Evolutionary conservation across 1,140 invertebrate species (phyloP).

Genomic region (Hestina assimilis): DNA sequence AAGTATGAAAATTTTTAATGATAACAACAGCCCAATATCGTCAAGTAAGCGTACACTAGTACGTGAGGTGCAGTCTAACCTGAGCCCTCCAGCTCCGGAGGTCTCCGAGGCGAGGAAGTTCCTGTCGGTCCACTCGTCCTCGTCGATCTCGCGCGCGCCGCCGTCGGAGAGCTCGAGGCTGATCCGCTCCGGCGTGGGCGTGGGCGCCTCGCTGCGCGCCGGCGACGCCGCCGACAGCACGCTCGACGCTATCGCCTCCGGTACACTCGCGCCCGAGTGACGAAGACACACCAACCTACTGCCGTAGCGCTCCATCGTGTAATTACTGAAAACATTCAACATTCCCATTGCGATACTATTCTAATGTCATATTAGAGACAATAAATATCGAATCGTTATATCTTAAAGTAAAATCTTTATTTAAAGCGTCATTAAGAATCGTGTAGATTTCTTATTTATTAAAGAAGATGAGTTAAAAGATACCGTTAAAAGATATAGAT

Average conservation of each 20-base stretch:
- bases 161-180: slow-evolving; percentile 82
- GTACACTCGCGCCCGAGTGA: slow-evolving; percentile 45
- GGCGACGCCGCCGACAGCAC: slow-evolving; percentile 56
- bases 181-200: slow-evolving; percentile 85
- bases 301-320: slow-evolving; percentile 61
- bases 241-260: slow-evolving; percentile 24
- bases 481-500: too few species aligned
- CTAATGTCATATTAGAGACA: too few species aligned
- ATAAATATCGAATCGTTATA: too few species aligned
- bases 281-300: slow-evolving; percentile 56
- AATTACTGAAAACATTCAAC: slow-evolving; percentile 44
- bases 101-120: slow-evolving; percentile 86
- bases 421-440: background rate
- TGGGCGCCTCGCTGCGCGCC: slow-evolving; percentile 43
- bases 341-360: too few species aligned
- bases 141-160: slow-evolving; percentile 89
- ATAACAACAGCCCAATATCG: background rate
- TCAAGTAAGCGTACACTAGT: too few species aligned
- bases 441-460: too few species aligned
- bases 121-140: slow-evolving; percentile 95
- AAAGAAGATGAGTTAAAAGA: too few species aligned
- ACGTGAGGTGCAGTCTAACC: slow-evolving; percentile 39
- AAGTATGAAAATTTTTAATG: slow-evolving; percentile 3
- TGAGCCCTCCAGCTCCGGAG: slow-evolving; percentile 85
- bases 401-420: too few species aligned